Base-by-base conservation (phyloP, 2,797 vertebrate genomes). In the Dallia pectoralis region DNA sequence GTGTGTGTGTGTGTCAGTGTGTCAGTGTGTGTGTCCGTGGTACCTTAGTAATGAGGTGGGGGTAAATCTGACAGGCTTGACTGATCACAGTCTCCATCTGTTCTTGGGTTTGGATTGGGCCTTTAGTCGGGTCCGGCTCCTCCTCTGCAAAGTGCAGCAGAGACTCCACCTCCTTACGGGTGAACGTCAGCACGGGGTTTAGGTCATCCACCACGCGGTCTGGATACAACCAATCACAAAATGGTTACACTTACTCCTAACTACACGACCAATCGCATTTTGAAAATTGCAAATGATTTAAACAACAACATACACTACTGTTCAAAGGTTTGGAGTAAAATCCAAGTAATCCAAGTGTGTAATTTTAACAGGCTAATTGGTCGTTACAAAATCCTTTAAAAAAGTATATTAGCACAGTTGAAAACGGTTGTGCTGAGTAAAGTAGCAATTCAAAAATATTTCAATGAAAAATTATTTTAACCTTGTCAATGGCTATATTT, bases 131-230 rank as follows among this genome's bases (percentile, higher is more conserved):
- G 68, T 94, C 90, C 0, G 95, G 93, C 85, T 98, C 97, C 84
- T 99, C 98, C 86, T 99, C 98, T 40, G 97, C 97, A 88, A 98
- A 98, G 89, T 99, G 98, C 88, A 99, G 91, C 79, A 99, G 91
- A 9, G 98, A 98, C 87, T 99, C 98, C 74, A 99, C 98, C 85
- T 99, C 98, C 72, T 96, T 95, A 12, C 97, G 93, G 2, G 98
- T 99, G 74, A 99, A 99, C 86, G 96, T 99, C 81, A 99, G 91
- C 81, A 98, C 95, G 2, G 98, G 98, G 87, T 99, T 99, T 82
- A 99, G 91, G 87, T 99, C 97, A 76, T 99, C 98, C 27, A 99
- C 97, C 69, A 99, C 98, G 0, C 98, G 96, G 87, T 99, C 98
- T 99, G 83, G 25, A 78, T 51, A 86, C 36, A 56, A 67, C 70